Evolutionary conservation across 2,113 vertebrate genomes (phyloP).

Genomic region (Macrotis lagotis): DNA sequence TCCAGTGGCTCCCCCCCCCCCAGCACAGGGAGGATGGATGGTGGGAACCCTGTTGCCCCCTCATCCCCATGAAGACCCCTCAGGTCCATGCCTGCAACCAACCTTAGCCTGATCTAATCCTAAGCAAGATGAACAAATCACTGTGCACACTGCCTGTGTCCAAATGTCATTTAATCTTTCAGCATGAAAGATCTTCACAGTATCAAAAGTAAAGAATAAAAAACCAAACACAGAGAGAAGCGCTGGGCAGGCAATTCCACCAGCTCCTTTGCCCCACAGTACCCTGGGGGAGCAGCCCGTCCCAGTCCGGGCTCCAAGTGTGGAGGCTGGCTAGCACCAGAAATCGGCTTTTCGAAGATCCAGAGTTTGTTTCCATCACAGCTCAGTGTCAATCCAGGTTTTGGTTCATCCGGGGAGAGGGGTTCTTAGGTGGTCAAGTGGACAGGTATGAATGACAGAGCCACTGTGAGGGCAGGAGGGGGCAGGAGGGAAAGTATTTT

Average conservation of each 20-base stretch:
- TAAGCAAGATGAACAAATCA: constrained; percentile 53
- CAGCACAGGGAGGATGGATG: not conserved
- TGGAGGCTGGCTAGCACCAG: constrained; percentile 88
- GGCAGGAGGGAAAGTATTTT: constrained; percentile 23
- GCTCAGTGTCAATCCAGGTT: constrained; percentile 67
- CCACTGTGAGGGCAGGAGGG: constrained; percentile 9
- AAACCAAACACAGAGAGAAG: constrained; percentile 78
- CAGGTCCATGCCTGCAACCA: constrained; percentile 65
- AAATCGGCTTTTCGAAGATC: constrained; percentile 77
- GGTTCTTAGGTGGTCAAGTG: constrained; percentile 41
- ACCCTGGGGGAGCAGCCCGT: constrained; percentile 57
- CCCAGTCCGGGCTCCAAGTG: constrained; percentile 68
- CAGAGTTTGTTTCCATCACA: constrained; percentile 62
- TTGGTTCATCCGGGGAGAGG: constrained; percentile 66
- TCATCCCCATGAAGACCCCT: not conserved
- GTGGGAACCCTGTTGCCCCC: not conserved
- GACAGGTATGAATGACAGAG: not conserved
- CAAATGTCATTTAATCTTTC: constrained; percentile 95
- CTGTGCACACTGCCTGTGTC: constrained; percentile 83
- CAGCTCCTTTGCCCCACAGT: constrained; percentile 58
- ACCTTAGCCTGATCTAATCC: constrained; percentile 35
- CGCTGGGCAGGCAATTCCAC: constrained; percentile 75
- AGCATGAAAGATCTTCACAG: constrained; percentile 95
- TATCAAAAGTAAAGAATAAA: constrained; percentile 94
- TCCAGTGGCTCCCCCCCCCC: not conserved